phyloP scores from a whole-genome alignment of 2,888 invertebrate species.

The Drosophila subquinaria region DNA sequence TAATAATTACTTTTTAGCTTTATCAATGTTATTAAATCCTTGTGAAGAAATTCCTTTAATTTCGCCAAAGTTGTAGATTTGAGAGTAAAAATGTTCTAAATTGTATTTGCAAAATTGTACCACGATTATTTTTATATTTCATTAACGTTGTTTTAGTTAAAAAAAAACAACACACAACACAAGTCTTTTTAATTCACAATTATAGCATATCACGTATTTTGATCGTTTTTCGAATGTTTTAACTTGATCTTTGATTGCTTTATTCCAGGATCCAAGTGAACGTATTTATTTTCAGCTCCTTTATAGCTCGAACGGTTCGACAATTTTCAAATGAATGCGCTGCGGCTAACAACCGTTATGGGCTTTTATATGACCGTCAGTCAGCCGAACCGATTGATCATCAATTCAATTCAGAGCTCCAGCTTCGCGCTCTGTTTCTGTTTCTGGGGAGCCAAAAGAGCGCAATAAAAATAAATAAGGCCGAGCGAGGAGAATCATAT shows the following conservation, averaged over 20 bases:
- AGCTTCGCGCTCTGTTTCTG: conserved; percentile 11
- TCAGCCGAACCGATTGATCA: conserved; percentile 12
- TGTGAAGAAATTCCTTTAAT: conserved; percentile 18
- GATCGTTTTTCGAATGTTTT: no score
- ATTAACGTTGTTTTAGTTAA: conserved; percentile 77
- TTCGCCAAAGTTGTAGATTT: neutral
- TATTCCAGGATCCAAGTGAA: neutral
- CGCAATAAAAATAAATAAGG: neutral
- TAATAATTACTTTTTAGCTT: conserved; percentile 32
- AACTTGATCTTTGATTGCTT: neutral
- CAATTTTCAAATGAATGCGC: conserved; percentile 79
- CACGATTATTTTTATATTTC: conserved; percentile 86
- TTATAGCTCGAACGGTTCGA: conserved; percentile 73
- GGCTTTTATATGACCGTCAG: conserved; percentile 74
- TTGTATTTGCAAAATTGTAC: conserved; percentile 85
- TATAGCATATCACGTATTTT: neutral
- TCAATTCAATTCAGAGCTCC: conserved; percentile 1
- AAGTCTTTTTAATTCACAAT: neutral
- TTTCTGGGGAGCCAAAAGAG: conserved; percentile 26
- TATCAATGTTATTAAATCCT: conserved; percentile 11
- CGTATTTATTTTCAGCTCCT: conserved; percentile 5
- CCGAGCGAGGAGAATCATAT: conserved; percentile 15
- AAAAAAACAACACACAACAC: conserved; percentile 9
- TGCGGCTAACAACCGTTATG: conserved; percentile 58
- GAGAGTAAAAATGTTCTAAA: conserved; percentile 84